Evolutionary conservation across 2,797 vertebrate species (phyloP).

Genomic region (Sebastes matsubarae): DNA sequence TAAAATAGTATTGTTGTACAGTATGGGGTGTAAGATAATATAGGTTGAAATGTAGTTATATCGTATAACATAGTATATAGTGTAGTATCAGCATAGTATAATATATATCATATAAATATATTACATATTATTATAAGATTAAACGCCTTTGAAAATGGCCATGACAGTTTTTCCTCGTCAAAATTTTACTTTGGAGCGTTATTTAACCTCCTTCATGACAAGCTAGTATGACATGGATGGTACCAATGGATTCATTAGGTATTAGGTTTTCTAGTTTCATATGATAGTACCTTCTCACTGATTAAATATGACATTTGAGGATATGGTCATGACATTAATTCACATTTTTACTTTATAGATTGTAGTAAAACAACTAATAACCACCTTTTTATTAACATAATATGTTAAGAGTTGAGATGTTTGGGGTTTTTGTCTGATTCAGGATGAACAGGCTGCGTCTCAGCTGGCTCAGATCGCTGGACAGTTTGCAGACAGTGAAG

Average conservation of each 20-base stretch:
- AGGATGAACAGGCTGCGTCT: slow-evolving; percentile 84
- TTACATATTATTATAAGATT: neutral
- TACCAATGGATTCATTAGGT: too few relatives aligned
- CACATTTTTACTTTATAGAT: neutral
- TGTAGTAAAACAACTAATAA: neutral
- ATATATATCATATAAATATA: neutral
- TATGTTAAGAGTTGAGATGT: neutral
- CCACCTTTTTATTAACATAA: neutral
- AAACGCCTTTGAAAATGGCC: too few relatives aligned
- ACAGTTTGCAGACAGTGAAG: slow-evolving; percentile 80
- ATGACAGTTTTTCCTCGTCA: too few relatives aligned
- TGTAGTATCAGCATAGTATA: neutral
- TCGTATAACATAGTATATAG: neutral
- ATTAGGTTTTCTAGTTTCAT: too few relatives aligned
- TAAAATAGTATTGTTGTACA: neutral
- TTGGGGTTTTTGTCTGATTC: neutral
- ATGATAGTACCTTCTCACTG: neutral
- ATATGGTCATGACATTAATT: neutral
- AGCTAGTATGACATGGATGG: too few relatives aligned
- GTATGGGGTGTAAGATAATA: neutral
- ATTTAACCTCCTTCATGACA: too few relatives aligned
- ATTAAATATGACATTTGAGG: neutral
- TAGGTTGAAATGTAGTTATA: neutral
- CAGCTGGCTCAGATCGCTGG: slow-evolving; percentile 88
- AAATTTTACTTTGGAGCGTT: too few relatives aligned